phyloP scores from a whole-genome alignment of 2,113 vertebrate species.

The Gavialis gangeticus region DNA sequence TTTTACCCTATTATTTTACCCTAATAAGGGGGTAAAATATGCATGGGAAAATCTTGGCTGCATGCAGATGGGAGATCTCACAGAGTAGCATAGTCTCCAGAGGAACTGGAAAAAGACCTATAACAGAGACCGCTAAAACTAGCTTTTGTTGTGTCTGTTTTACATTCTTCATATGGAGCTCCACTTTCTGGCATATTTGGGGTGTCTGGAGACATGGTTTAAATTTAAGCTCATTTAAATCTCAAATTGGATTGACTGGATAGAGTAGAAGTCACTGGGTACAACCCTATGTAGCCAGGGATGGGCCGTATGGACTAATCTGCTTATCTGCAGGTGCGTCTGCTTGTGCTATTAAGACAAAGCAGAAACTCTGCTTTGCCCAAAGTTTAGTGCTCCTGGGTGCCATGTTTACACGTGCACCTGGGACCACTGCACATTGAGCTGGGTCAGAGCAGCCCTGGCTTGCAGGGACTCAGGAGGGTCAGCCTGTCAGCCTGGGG shows the following conservation, averaged over 20 bases:
- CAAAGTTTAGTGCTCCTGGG: too few species aligned
- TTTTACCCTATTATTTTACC: too few species aligned
- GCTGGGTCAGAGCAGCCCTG: too few species aligned
- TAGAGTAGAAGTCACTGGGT: neutral
- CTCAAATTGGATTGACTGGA: neutral
- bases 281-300: neutral
- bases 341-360: too few species aligned
- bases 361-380: too few species aligned
- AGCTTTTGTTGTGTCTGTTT: too few species aligned
- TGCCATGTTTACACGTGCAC: too few species aligned
- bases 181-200: neutral
- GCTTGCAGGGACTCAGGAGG: too few species aligned
- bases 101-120: neutral
- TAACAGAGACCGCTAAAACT: neutral
- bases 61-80: fast-evolving
- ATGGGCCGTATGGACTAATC: neutral
- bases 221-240: neutral
- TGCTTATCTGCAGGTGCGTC: neutral
- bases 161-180: neutral
- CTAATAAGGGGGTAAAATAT: neutral
- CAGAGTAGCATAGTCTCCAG: neutral
- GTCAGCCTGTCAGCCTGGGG: too few species aligned
- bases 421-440: too few species aligned
- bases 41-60: fast-evolving
- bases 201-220: neutral